phyloP scores from a whole-genome alignment of 1,140 invertebrate species.

The Drosophila bocqueti region DNA sequence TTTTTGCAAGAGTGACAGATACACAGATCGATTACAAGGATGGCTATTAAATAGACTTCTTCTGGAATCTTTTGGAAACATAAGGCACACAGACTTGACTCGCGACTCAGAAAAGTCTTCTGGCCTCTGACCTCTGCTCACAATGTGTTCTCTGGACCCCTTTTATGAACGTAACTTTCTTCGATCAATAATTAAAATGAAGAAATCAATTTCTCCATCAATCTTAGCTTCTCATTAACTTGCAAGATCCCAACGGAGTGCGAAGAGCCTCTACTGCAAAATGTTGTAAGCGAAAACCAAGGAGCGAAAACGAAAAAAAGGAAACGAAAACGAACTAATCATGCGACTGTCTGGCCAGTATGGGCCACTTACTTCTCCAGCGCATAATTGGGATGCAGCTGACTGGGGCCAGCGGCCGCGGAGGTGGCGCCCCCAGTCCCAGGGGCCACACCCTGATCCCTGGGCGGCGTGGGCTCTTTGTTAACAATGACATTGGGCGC shows the following conservation, averaged over 20 bases:
- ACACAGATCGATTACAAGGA: no score
- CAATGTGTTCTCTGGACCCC: no score
- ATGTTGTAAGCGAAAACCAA: constrained; percentile 5
- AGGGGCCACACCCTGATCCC: constrained; percentile 44
- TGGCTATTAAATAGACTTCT: no score
- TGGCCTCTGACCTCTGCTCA: no score
- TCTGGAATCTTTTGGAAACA: no score
- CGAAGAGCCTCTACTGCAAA: not conserved
- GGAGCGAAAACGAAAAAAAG: constrained; percentile 12
- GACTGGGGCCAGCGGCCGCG: constrained; percentile 36
- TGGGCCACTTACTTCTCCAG: constrained; percentile 74
- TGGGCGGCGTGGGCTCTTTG: constrained; percentile 76
- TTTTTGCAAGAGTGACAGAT: no score
- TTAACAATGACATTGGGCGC: constrained; percentile 75
- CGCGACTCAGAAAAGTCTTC: no score
- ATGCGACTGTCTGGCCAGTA: constrained; percentile 47
- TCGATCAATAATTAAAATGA: not conserved
- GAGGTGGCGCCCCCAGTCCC: constrained; percentile 22
- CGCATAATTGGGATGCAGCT: constrained; percentile 71
- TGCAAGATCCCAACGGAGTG: constrained; percentile 10
- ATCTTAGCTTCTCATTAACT: not conserved
- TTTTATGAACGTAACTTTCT: not conserved
- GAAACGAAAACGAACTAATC: constrained; percentile 35
- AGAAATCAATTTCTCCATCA: not conserved
- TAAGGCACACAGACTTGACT: no score